Percentiles rank a stretch among this genome's conserved stretches.
Conservation (phyloP, 2,888 invertebrate genomes). For the Noctua janthina region DNA sequence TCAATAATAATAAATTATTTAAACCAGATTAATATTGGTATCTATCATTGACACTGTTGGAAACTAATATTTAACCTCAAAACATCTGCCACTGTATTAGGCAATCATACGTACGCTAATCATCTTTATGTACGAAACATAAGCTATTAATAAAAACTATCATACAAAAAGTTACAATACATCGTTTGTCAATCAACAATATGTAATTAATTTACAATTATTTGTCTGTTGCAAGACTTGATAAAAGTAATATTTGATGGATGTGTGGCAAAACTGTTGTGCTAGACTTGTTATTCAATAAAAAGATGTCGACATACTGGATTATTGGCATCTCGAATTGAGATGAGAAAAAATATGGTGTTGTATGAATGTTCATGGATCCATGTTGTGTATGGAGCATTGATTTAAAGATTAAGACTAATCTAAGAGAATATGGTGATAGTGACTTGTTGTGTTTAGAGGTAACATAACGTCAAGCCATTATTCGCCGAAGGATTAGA, state of each 20-base stretch:
- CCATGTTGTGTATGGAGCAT: neutral
- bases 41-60: neutral
- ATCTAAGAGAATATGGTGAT: neutral
- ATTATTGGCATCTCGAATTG: neutral
- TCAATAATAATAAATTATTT: too few relatives aligned
- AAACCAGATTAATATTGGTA: slow-evolving; percentile 7
- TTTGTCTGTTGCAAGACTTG: slow-evolving; percentile 33
- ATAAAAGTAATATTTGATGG: slow-evolving; percentile 31
- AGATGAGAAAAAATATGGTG: neutral
- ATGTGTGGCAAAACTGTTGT: slow-evolving; percentile 29
- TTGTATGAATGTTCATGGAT: neutral
- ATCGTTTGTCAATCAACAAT: slow-evolving; percentile 38
- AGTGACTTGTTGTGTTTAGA: too few relatives aligned
- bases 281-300: slow-evolving; percentile 4
- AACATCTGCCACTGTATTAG: slow-evolving; percentile 21
- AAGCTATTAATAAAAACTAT: slow-evolving; percentile 41
- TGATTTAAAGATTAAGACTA: neutral
- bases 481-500: too few relatives aligned
- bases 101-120: slow-evolving; percentile 20
- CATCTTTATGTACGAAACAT: slow-evolving; percentile 14
- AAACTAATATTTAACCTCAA: slow-evolving; percentile 28
- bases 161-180: slow-evolving; percentile 10
- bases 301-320: slow-evolving; percentile 5
- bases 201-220: slow-evolving; percentile 37
- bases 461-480: too few relatives aligned